phyloP scores from a whole-genome alignment of 1,140 invertebrate species.

The Steinernema khuongi region DNA sequence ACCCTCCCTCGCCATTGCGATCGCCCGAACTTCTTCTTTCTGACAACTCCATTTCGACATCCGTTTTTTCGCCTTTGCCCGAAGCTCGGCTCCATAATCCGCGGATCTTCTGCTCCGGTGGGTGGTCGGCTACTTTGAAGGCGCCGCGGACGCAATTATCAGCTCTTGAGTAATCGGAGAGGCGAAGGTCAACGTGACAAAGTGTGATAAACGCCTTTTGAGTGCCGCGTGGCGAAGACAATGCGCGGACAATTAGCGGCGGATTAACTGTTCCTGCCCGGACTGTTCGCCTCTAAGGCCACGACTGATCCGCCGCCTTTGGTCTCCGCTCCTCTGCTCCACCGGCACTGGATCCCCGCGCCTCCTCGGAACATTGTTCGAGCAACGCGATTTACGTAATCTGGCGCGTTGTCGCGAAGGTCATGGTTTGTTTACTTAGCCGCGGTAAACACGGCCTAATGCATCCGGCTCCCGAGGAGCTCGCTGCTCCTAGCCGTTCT shows the following conservation, averaged over 20 bases:
- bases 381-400: constrained; percentile 8
- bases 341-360: neutral
- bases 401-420: constrained; percentile 10
- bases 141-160: constrained; percentile 13
- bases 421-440: constrained; percentile 10
- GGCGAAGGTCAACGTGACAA: constrained; percentile 6
- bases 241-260: constrained; percentile 13
- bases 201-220: constrained; percentile 13
- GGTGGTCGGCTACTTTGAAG: neutral
- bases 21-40: too few species aligned
- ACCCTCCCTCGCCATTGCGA: too few species aligned
- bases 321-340: neutral
- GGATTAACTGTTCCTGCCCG: neutral
- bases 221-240: neutral
- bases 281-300: neutral
- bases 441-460: neutral
- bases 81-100: neutral
- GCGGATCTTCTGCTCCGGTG: neutral
- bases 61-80: too few species aligned
- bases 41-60: too few species aligned
- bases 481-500: too few species aligned
- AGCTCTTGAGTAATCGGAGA: constrained; percentile 15
- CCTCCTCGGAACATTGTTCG: neutral
- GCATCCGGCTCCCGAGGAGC: neutral
- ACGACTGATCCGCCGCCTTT: constrained; percentile 3